Percentiles rank a stretch among this genome's conserved stretches.
These are phyloP conservation scores for Rhimphoctona megacephalus DNA, from an alignment of 2,888 invertebrate genomes.

Conservation along the genomic window DNA sequence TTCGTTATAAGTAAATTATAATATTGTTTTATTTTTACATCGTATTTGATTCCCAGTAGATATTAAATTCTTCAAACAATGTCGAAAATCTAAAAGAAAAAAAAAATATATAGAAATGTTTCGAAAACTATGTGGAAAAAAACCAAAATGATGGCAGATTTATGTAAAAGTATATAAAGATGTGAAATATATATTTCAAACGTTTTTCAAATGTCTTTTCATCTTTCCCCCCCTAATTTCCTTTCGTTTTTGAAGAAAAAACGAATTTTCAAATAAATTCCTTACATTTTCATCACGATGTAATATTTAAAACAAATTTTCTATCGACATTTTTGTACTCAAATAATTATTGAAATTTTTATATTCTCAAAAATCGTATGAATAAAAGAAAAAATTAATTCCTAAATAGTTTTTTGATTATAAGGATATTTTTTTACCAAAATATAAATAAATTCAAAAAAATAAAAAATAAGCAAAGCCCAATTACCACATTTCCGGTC, in stretches of 20 bases:
- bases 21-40: conserved; percentile 5
- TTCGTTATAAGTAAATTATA: neutral
- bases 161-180: conserved; percentile 30
- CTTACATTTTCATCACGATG: too few species aligned
- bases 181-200: conserved; percentile 46
- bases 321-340: too few species aligned
- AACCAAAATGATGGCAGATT: neutral
- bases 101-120: neutral
- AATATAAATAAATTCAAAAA: neutral
- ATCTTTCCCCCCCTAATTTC: neutral
- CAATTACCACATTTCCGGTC: conserved; percentile 18
- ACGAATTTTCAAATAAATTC: too few species aligned
- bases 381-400: neutral
- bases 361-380: neutral
- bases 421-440: neutral
- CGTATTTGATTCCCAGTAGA: neutral
- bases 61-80: neutral
- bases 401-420: neutral
- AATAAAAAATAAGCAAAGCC: neutral
- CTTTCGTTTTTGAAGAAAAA: too few species aligned
- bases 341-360: neutral
- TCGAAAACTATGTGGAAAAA: neutral
- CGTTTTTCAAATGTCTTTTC: neutral
- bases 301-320: too few species aligned
- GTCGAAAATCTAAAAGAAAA: neutral